Base-by-base conservation (phyloP, 2,888 invertebrate genomes). In the Eremobia ochroleuca region DNA sequence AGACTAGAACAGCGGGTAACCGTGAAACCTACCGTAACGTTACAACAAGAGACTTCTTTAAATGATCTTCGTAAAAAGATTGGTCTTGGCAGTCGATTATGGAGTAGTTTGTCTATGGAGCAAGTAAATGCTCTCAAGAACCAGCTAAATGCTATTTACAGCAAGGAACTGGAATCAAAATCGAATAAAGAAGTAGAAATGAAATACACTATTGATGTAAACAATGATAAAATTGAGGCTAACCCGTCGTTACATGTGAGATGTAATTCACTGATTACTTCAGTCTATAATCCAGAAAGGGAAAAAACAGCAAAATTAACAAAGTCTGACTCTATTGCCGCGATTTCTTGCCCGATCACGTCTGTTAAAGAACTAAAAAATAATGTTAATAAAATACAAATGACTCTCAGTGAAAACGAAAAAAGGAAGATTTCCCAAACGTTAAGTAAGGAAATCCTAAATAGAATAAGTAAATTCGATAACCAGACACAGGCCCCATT, bases 41-140 rank as follows among this genome's bases (percentile, higher is more conserved):
- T 93, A 69, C 92, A 94, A 77, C 94, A 96, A 75, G 96, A 97
- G 71, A 91, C 96, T 4, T 94, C 96, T 18, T 88, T 97, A 37
- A 95, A 94, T 88, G 97, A 96, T 84, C 92, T 94, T 77, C 94
- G 94, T 67, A 96, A 94, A 92, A 96, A 94, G 86, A 96, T 91
- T 69, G 98, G 98, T 15, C 97, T 98, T 21, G 98, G 98, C 13
- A 98, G 97, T 90, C 97, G 98, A 78, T 97, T 98, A 73, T 98
- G 98, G 97, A 98, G 98, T 90, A 98, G 98, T 89, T 95, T 99
- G 64, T 98, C 98, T 1, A 97, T 98, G 94, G 98, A 99, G 84
- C 98, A 99, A 95, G 98, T 98, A 0, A 98, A 97, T 88, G 98
- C 98, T 43, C 96, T 99, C 62, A 98, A 98, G 92, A 97, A 97